Base-by-base conservation (phyloP, 1,140 invertebrate species). In the Proales similis region DNA sequence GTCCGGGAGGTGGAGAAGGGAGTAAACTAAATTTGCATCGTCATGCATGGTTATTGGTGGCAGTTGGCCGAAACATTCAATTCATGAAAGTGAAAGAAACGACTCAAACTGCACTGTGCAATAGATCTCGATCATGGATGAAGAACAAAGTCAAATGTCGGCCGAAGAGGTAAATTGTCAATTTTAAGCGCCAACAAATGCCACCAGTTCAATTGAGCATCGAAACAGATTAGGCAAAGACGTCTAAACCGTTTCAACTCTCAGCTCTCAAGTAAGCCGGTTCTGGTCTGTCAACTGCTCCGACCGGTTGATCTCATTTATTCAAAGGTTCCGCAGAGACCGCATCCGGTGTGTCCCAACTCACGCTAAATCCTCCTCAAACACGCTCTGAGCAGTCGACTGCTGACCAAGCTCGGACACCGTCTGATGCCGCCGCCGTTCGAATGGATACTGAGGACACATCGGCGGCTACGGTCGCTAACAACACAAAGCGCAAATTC, bases 71-170 rank as follows among this genome's bases (percentile, higher is more conserved):
- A n/a, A n/a, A n/a, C n/a, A n/a, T n/a, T n/a, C n/a, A n/a, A n/a
- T n/a, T n/a, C n/a, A n/a, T n/a, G n/a, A n/a, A n/a, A n/a, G n/a
- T n/a, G n/a, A n/a, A n/a, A n/a, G n/a, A n/a, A n/a, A n/a, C n/a
- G n/a, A n/a, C n/a, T n/a, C n/a, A n/a, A n/a, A n/a, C n/a, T n/a
- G n/a, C n/a, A n/a, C n/a, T n/a, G n/a, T n/a, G n/a, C n/a, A n/a
- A n/a, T n/a, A n/a, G n/a, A n/a, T n/a, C n/a, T n/a, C n/a, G n/a
- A n/a, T n/a, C n/a, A n/a, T n/a, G n/a, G n/a, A n/a, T n/a, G n/a
- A n/a, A n/a, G 48, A 53, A 33, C 33, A 53, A 42, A 42, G 11
- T 11, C 38, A 53, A 24, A 7, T 53, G 48, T 53, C 48, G 24
- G 2, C 42, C 24, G 48, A 53, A 24, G 48, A 53, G 27, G 48